A percentile compares a stretch with the other conserved stretches of the same genome.
These are phyloP conservation scores for Trididemnum clinides DNA, from an alignment of 23 tunicate genomes.

Conservation along the genomic window DNA sequence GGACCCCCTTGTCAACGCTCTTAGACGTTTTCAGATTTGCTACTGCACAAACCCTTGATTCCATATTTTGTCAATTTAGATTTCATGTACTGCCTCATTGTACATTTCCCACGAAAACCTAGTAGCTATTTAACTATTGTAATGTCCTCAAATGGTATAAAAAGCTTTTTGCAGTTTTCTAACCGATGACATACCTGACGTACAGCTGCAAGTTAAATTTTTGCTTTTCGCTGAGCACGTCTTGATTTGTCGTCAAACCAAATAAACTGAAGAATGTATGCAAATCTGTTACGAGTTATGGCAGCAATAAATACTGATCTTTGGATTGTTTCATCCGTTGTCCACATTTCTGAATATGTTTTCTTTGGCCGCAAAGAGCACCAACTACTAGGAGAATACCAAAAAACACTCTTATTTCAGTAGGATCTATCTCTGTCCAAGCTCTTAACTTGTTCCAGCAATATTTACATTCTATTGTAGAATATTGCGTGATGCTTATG, in stretches of 20 bases:
- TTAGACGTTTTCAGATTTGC: neutral
- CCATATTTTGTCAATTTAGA: neutral
- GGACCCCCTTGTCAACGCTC: too few species aligned
- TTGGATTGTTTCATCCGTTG: neutral
- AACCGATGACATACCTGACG: neutral
- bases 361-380: neutral
- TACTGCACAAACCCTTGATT: neutral
- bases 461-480: neutral
- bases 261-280: neutral
- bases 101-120: neutral
- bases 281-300: neutral
- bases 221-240: neutral
- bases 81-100: neutral
- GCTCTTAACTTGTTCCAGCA: neutral
- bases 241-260: neutral
- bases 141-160: neutral
- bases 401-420: neutral
- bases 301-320: neutral
- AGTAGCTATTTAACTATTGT: neutral
- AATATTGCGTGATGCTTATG: neutral
- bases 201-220: neutral
- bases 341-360: neutral
- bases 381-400: neutral
- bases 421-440: neutral
- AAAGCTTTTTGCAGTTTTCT: neutral